Conservation (phyloP, 2,113 vertebrate genomes). For the Zosterops japonicus region DNA sequence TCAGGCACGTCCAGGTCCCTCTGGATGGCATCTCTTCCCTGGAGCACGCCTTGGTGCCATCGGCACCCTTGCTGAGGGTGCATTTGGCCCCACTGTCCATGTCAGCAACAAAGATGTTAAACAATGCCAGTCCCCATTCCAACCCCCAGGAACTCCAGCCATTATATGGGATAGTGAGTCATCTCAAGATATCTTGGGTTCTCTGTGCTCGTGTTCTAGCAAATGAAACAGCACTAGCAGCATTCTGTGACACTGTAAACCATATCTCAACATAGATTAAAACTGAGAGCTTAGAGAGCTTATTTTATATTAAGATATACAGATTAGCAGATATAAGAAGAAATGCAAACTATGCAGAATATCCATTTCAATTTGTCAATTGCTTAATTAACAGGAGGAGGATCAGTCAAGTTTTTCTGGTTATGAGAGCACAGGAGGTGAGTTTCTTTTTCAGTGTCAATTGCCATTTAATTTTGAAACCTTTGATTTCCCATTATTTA, state of each 20-base stretch:
- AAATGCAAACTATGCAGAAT: background rate
- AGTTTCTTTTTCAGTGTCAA: conserved; percentile 62
- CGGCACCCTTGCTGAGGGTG: background rate
- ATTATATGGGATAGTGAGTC: background rate
- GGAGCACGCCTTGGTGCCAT: background rate
- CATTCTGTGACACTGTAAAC: background rate
- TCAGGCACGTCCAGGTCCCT: background rate
- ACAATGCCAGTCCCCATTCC: background rate
- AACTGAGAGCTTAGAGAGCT: background rate
- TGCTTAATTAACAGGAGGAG: conserved; percentile 76
- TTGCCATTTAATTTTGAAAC: background rate
- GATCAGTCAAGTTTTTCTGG: conserved; percentile 77
- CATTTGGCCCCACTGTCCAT: background rate
- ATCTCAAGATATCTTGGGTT: background rate
- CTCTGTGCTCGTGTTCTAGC: background rate
- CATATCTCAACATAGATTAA: background rate
- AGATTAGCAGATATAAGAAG: background rate
- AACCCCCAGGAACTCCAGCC: background rate
- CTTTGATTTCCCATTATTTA: background rate
- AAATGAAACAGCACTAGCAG: background rate
- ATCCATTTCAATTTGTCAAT: conserved; percentile 41
- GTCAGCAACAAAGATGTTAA: background rate
- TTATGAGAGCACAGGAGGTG: conserved; percentile 80
- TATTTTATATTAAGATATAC: background rate
- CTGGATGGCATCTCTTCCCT: background rate